Percentiles rank a stretch among this genome's conserved stretches.
phyloP scores from a whole-genome alignment of 2,113 vertebrate genomes.

The Pardalotus punctatus region DNA sequence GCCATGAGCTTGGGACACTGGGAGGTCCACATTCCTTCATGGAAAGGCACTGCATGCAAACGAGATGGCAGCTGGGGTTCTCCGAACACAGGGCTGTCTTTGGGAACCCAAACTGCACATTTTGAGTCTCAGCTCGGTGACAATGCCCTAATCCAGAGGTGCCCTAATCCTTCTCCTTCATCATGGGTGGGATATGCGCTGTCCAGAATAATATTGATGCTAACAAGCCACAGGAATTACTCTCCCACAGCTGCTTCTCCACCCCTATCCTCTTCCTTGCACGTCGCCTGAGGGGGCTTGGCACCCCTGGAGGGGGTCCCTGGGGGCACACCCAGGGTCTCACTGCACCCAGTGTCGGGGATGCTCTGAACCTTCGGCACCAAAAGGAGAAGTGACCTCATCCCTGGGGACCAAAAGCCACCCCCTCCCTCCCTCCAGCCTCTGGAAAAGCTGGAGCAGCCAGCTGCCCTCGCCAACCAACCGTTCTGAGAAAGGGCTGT shows the following conservation, averaged over 20 bases:
- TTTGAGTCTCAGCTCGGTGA: fast-evolving
- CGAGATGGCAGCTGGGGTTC: fast-evolving
- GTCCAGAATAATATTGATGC: too few species aligned
- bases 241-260: background rate
- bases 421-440: fast-evolving
- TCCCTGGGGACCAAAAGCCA: background rate
- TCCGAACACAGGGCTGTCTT: fast-evolving
- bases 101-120: background rate
- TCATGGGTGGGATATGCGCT: fast-evolving
- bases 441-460: background rate
- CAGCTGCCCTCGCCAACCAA: fast-evolving
- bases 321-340: fast-evolving
- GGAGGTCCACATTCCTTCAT: fast-evolving
- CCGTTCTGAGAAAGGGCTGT: background rate
- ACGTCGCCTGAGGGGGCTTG: fast-evolving
- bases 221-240: background rate
- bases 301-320: too few species aligned
- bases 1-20: fast-evolving
- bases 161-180: background rate
- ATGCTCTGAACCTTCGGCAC: fast-evolving
- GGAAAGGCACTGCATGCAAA: background rate
- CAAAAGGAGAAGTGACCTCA: background rate
- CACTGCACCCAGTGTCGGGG: fast-evolving
- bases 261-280: fast-evolving
- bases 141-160: background rate